Percentiles rank a stretch among this genome's conserved stretches.
Evolutionary conservation across 2,888 invertebrate species (phyloP).

Genomic region (Hoplodrina ambigua): DNA sequence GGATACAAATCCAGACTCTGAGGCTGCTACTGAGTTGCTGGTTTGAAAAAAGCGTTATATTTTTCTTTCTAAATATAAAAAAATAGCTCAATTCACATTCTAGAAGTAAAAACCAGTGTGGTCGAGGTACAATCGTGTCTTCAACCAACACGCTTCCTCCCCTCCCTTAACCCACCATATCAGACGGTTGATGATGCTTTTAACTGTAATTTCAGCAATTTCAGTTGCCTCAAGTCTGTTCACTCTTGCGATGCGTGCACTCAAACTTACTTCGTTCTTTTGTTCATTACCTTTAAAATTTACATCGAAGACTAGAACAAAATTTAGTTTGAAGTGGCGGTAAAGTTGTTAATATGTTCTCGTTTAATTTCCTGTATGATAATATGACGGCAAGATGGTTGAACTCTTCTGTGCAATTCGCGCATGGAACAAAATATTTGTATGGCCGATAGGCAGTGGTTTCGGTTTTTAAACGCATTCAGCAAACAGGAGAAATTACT

Average conservation of each 20-base stretch:
- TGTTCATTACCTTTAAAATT: slow-evolving; percentile 61
- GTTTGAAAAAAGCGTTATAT: no score
- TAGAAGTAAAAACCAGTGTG: no score
- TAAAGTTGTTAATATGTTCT: slow-evolving; percentile 22
- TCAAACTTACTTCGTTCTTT: slow-evolving; percentile 63
- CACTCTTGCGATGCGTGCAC: slow-evolving; percentile 62
- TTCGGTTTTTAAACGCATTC: no score
- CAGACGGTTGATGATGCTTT: slow-evolving; percentile 74
- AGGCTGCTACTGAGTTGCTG: no score
- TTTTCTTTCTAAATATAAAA: no score
- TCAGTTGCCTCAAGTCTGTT: slow-evolving; percentile 69
- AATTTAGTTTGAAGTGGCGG: slow-evolving; percentile 38
- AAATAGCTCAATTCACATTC: no score
- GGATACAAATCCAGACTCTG: no score
- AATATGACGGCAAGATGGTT: background rate
- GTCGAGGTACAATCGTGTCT: background rate
- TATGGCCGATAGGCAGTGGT: no score
- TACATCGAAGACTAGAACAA: slow-evolving; percentile 21
- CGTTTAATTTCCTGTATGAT: slow-evolving; percentile 41
- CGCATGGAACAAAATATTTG: no score
- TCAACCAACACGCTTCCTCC: slow-evolving; percentile 19
- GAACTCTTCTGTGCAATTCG: no score
- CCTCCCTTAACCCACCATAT: slow-evolving; percentile 37
- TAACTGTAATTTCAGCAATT: slow-evolving; percentile 80
- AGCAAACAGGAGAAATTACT: no score